Conservation (phyloP, 2,113 vertebrate species). For the Epinephelus cyanopodus region DNA sequence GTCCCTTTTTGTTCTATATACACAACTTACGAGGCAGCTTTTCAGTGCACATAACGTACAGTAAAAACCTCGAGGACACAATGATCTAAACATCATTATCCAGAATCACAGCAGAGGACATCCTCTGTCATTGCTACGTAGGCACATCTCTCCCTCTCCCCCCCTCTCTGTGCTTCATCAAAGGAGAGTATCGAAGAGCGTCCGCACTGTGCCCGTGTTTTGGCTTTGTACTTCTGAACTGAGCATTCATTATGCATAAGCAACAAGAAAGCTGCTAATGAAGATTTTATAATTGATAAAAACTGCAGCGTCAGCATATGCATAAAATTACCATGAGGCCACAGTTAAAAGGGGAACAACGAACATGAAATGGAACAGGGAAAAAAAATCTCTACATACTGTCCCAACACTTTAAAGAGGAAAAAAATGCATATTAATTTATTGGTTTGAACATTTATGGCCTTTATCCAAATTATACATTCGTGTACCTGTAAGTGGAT, state of each 20-base stretch:
- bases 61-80: slow-evolving; percentile 14
- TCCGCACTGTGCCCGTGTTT: slow-evolving; percentile 9
- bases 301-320: slow-evolving; percentile 72
- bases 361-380: slow-evolving; percentile 4
- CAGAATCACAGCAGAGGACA: slow-evolving; percentile 39
- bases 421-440: background rate
- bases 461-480: slow-evolving; percentile 13
- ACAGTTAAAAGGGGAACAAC: slow-evolving; percentile 37
- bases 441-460: slow-evolving; percentile 6
- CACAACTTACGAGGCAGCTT: slow-evolving; percentile 1
- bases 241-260: slow-evolving; percentile 72
- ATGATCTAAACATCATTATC: slow-evolving; percentile 20
- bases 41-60: background rate
- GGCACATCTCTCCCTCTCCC: slow-evolving; percentile 12
- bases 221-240: slow-evolving; percentile 60
- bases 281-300: slow-evolving; percentile 76
- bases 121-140: slow-evolving; percentile 22
- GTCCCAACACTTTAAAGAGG: background rate
- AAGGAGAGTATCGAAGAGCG: slow-evolving; percentile 12
- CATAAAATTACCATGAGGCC: slow-evolving; percentile 59
- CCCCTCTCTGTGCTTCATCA: slow-evolving; percentile 27
- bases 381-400: background rate
- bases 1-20: background rate
- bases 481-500: slow-evolving; percentile 16
- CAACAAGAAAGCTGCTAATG: slow-evolving; percentile 73